Evolutionary conservation across 2,113 vertebrate genomes (phyloP).

Genomic region (Phalacrocorax carbo): DNA sequence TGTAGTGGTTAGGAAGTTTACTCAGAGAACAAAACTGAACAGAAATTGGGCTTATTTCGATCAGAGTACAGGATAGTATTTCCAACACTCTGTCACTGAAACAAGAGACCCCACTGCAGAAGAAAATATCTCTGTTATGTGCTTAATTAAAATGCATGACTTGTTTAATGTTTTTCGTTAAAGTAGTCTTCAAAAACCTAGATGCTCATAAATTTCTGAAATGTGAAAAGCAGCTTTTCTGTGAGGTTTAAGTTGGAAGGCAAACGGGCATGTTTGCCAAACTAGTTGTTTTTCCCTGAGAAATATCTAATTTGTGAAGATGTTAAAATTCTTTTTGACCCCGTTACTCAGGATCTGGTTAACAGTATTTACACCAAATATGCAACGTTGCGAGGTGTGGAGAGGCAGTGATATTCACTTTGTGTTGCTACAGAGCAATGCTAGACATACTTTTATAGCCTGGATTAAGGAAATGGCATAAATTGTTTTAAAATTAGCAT

Average conservation of each 20-base stretch:
- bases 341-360: neutral
- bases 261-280: neutral
- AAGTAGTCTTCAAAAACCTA: neutral
- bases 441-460: neutral
- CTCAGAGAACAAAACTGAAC: neutral
- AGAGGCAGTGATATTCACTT: neutral
- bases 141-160: slow-evolving; percentile 10
- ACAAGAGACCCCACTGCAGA: neutral
- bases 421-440: neutral
- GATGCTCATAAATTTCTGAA: neutral
- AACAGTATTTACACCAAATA: neutral
- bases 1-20: neutral
- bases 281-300: neutral
- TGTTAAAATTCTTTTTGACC: neutral
- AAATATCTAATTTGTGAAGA: neutral
- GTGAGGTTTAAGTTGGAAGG: neutral
- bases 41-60: neutral
- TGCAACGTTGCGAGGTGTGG: rapidly evolving
- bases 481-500: neutral
- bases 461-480: neutral
- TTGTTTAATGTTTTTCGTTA: slow-evolving; percentile 25
- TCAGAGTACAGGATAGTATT: neutral
- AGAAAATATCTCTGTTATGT: neutral
- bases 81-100: neutral
- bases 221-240: neutral